phyloP scores from a whole-genome alignment of 1,140 invertebrate species.

The Battus philenor region DNA sequence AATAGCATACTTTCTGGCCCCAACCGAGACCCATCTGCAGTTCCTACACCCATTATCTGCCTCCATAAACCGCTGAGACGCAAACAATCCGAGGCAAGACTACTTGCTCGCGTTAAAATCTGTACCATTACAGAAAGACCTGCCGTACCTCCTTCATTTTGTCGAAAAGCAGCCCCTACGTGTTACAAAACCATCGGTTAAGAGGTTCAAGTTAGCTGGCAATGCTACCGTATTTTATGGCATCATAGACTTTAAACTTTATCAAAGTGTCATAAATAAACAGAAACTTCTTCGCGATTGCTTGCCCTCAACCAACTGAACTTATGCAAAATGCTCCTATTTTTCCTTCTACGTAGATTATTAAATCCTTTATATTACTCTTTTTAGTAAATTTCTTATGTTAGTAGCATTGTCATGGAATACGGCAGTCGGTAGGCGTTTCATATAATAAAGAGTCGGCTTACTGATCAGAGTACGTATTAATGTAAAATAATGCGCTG shows the following conservation, averaged over 20 bases:
- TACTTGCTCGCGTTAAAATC: conserved; percentile 35
- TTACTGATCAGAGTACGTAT: no score
- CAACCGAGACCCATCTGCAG: conserved; percentile 51
- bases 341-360: no score
- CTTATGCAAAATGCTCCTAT: no score
- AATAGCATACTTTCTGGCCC: conserved; percentile 24
- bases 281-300: conserved; percentile 11
- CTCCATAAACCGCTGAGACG: conserved; percentile 60
- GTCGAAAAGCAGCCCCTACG: conserved; percentile 5
- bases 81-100: conserved; percentile 51
- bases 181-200: not conserved
- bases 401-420: no score
- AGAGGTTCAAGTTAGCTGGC: conserved; percentile 25
- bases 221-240: conserved; percentile 33
- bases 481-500: no score
- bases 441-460: no score
- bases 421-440: no score
- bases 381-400: no score
- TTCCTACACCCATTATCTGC: conserved; percentile 57
- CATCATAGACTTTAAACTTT: conserved; percentile 42
- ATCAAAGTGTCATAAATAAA: conserved; percentile 49
- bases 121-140: conserved; percentile 26
- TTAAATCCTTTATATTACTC: no score
- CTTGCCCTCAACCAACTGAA: not conserved
- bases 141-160: conserved; percentile 4